Base-by-base conservation (phyloP, 2,888 invertebrate species). In the Dolichomitus sp. region DNA sequence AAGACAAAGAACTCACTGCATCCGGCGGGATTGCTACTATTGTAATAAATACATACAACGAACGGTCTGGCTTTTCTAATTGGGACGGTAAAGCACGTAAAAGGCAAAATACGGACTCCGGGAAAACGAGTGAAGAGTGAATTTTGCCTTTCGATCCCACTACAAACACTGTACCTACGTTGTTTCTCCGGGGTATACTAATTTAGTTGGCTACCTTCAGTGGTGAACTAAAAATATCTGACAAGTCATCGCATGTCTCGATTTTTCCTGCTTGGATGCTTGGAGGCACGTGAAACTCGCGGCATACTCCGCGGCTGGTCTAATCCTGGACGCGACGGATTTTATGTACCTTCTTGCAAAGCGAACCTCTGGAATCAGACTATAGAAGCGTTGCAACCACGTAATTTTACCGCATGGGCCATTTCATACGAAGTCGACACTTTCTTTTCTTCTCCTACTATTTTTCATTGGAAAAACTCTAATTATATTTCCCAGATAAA, bases 121-220 rank as follows among this genome's bases (percentile, higher is more conserved):
- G 12, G 63, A 42, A 17, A 40, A 23, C 63, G 57, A 19, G 59
- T 40, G 19, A 57, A 70, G 70, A 42, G 75, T 65, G n/a, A n/a
- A 61, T 74, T 74, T 66, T 70, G 70, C 45, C 74, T 82, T 82
- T 78, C 82, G 78, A 78, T 79, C 82, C 50, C 78, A 70, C 70
- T 54, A 65, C 75, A 30, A 81, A 63, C 23, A 23, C 81, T 77
- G 78, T 78, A 77, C 78, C 81, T 70, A 70, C 52, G 52, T 52
- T 52, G 19, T 7, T 52, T 68, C 76, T 77, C 45, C 37, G 19
- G 66, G 19, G 66, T 74, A 79, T 70, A 79, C 82, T 69, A 69
- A 82, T 82, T 82, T 75, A 75, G 82, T 82, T 82, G 69, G 74
- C 78, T 73, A 82, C 78, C 82, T 57, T 74, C 78, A 74, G 82